A percentile compares a stretch with the other conserved stretches of the same genome.
These are phyloP conservation scores for Tursiops truncatus DNA, from an alignment of 2,113 vertebrate species.

Conservation along the genomic window DNA sequence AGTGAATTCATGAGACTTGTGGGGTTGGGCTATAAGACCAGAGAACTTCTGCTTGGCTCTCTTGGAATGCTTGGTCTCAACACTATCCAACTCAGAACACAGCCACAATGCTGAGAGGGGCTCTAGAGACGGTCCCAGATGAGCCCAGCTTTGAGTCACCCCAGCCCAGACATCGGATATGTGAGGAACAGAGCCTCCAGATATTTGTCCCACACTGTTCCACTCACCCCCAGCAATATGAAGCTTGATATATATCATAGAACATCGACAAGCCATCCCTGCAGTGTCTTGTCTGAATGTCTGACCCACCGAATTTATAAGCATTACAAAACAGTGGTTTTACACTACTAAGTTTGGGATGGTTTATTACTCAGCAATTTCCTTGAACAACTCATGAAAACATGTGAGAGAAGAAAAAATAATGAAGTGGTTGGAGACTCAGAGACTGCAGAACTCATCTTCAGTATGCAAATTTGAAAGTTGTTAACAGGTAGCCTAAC, in stretches of 20 bases:
- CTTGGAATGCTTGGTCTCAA: background rate
- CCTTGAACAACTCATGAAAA: background rate
- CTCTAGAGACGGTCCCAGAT: background rate
- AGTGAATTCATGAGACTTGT: background rate
- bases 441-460: background rate
- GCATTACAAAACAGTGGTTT: background rate
- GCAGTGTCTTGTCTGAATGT: background rate
- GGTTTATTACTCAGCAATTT: background rate
- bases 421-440: background rate
- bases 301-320: background rate
- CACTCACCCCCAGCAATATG: background rate
- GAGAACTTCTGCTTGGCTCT: background rate
- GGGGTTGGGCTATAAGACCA: background rate
- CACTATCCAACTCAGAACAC: background rate
- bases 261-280: background rate
- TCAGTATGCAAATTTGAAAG: constrained; percentile 2
- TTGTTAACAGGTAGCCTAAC: background rate
- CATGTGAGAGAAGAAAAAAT: background rate
- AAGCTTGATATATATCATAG: background rate
- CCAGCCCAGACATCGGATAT: background rate
- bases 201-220: background rate
- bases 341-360: background rate
- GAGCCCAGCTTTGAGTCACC: background rate
- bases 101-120: background rate
- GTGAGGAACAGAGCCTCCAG: background rate